Evolutionary conservation across 2,113 vertebrate genomes (phyloP).

Genomic region (Myiopsitta monachus): DNA sequence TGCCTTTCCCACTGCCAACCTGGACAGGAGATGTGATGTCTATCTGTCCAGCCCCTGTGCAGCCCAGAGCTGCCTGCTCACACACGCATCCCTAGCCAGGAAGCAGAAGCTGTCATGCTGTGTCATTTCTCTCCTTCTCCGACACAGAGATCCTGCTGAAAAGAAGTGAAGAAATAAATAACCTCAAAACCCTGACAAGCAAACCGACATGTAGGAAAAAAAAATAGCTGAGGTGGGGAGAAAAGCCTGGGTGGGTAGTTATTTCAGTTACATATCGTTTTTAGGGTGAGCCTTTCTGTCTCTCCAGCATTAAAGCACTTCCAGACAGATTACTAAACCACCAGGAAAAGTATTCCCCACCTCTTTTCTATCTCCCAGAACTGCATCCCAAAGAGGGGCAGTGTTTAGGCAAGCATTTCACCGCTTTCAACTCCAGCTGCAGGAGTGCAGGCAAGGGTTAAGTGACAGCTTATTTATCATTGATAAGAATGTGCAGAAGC

Average conservation of each 20-base stretch:
- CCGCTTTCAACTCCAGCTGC: neutral
- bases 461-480: neutral
- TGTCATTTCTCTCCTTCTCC: neutral
- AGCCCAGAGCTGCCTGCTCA: neutral
- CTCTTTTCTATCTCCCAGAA: neutral
- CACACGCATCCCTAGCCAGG: accelerated
- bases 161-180: neutral
- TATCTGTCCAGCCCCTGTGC: accelerated
- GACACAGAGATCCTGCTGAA: neutral
- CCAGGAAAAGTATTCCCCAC: neutral
- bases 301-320: neutral
- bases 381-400: accelerated
- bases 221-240: neutral
- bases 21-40: neutral
- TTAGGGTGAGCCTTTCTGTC: neutral
- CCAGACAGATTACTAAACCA: neutral
- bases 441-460: neutral
- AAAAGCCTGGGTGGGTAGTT: neutral
- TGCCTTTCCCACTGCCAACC: neutral
- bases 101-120: neutral
- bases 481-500: neutral
- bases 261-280: neutral
- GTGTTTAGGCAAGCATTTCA: neutral
- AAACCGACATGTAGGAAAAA: neutral
- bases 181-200: neutral